phyloP scores from a whole-genome alignment of 2,888 invertebrate species.

The Xestoiulus laeticollis region DNA sequence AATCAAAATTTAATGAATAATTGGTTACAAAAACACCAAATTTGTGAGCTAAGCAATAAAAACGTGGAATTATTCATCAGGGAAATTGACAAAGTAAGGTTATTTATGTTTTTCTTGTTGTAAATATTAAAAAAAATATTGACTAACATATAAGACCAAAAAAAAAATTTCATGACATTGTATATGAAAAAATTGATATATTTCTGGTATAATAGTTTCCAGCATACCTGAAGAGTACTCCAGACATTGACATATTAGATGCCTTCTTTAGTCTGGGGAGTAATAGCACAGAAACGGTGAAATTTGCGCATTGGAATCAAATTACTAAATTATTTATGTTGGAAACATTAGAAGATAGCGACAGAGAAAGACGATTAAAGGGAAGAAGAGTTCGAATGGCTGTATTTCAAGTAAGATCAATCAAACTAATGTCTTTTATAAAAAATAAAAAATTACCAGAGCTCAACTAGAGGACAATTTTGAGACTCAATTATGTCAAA shows the following conservation, averaged over 20 bases:
- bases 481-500: no score
- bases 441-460: no score
- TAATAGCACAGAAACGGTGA: slow-evolving; percentile 46
- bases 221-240: not conserved
- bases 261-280: slow-evolving; percentile 2
- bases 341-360: slow-evolving; percentile 4
- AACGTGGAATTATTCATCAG: not conserved
- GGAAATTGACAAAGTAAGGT: not conserved
- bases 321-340: slow-evolving; percentile 45
- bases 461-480: no score
- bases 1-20: slow-evolving; percentile 2
- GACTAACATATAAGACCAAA: no score
- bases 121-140: not conserved
- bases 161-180: not conserved
- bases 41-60: not conserved
- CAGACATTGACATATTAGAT: slow-evolving; percentile 49
- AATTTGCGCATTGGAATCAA: slow-evolving; percentile 52
- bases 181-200: not conserved
- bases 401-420: slow-evolving; percentile 41
- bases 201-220: not conserved
- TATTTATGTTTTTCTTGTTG: not conserved
- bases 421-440: not conserved
- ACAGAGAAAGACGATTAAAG: slow-evolving; percentile 7
- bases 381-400: slow-evolving; percentile 42
- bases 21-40: not conserved